Percentiles rank a stretch among this genome's conserved stretches.
Conservation (phyloP, 2,113 vertebrate species). For the Thomomys bottae region DNA sequence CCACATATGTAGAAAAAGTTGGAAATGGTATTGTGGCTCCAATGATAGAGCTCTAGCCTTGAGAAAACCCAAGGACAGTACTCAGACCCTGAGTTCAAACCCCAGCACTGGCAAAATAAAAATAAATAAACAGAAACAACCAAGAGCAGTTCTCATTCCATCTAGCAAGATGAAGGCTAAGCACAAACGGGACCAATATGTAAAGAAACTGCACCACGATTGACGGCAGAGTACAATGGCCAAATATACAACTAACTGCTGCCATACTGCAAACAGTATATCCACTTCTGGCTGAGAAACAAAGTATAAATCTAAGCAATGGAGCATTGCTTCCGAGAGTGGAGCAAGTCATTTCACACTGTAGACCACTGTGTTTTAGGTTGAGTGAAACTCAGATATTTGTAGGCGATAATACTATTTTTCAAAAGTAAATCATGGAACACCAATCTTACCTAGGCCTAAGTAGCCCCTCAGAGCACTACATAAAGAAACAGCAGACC, state of each 20-base stretch:
- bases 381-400: not conserved
- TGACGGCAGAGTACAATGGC: not conserved
- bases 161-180: not conserved
- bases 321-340: not conserved
- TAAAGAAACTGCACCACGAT: not conserved
- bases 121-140: not conserved
- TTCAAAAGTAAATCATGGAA: not conserved
- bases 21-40: too few relatives aligned
- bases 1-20: too few relatives aligned
- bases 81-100: too few relatives aligned
- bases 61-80: too few relatives aligned
- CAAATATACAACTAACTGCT: not conserved
- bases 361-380: not conserved
- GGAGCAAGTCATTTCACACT: not conserved
- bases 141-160: not conserved
- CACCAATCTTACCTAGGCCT: not conserved
- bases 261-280: not conserved
- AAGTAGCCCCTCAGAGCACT: not conserved
- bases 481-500: not conserved
- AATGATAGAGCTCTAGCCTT: too few relatives aligned
- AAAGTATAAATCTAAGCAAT: conserved; percentile 11
- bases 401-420: not conserved
- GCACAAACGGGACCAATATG: not conserved
- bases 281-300: not conserved
- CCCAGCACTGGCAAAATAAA: too few relatives aligned